Conservation (phyloP, 2,888 invertebrate species). For the Cepaea hortensis region DNA sequence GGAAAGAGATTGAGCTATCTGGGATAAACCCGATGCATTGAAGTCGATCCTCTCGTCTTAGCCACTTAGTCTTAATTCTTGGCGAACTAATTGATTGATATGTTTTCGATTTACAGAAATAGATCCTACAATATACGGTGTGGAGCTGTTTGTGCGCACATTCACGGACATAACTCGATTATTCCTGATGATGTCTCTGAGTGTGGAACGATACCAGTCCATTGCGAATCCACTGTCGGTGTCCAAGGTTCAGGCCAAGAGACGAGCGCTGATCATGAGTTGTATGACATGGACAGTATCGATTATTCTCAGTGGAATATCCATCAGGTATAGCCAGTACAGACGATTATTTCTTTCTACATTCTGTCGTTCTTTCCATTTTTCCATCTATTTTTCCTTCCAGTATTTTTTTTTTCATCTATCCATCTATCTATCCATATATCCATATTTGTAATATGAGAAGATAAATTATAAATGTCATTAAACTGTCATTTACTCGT, state of each 20-base stretch:
- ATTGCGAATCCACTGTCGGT: slow-evolving; percentile 64
- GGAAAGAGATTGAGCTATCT: no score
- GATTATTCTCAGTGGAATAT: slow-evolving; percentile 13
- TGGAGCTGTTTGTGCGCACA: slow-evolving; percentile 57
- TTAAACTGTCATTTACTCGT: no score
- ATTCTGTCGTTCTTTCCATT: background rate
- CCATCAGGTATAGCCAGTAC: slow-evolving; percentile 1
- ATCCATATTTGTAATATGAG: no score
- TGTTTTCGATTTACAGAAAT: background rate
- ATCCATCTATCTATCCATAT: no score
- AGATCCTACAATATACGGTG: slow-evolving; percentile 47
- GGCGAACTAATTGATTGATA: no score
- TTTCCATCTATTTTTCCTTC: background rate
- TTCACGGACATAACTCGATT: slow-evolving; percentile 60
- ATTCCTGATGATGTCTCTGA: slow-evolving; percentile 59
- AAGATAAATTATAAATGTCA: no score
- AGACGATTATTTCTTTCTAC: background rate
- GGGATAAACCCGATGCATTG: no score
- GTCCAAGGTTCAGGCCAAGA: slow-evolving; percentile 44
- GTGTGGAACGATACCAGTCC: slow-evolving; percentile 66
- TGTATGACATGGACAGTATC: background rate
- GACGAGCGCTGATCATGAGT: slow-evolving; percentile 30
- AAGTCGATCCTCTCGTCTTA: no score
- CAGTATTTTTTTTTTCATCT: background rate
- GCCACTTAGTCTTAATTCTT: no score